Base-by-base conservation (phyloP, 1,140 invertebrate genomes). In the Zelostemma sp. region DNA sequence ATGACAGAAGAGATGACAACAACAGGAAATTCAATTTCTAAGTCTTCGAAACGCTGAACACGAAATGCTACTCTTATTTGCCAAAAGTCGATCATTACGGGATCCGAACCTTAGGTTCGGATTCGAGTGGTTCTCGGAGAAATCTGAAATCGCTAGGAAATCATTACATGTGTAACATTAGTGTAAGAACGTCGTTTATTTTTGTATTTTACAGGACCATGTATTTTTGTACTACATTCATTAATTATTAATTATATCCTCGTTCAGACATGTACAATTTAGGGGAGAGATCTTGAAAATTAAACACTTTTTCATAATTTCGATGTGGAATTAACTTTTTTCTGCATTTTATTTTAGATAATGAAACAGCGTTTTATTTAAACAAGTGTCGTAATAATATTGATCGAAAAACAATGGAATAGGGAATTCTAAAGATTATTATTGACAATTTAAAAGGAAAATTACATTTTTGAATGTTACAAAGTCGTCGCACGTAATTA, bases 1-100 rank as follows among this genome's bases (percentile, higher is more conserved):
- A 82, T 12, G 77, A 85, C 47, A 79, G 80, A 68, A 70, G 73
- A 62, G 77, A 83, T 16, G 81, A 85, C 15, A 71, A 75, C 9
- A 74, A 80, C n/a, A 78, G 78, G 57, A 84, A 82, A 63, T 82
- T 76, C 47, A 60, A 74, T 54, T 72, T 68, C 25, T 74, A 72
- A 66, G n/a, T 38, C n/a, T n/a, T n/a, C n/a, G n/a, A n/a, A n/a
- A n/a, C n/a, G 28, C 28, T n/a, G 11, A 11, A 38, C 14, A 1
- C 14, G 2, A 38, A 9, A 38, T 38, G 9, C 35, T 21, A 45
- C 56, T 63, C 58, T 50, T 55, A 63, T 55, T 71, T 71, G 62
- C 68, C 68, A 71, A 71, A 66, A 71, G 61, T 53, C n/a, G 41
- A 35, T 47, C 61, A 47, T 17, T 71, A 46, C 31, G 48, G 66